A percentile compares a stretch with the other conserved stretches of the same genome.
These are phyloP conservation scores for Colinus virginianus DNA, from an alignment of 2,113 vertebrate genomes.

Conservation along the genomic window DNA sequence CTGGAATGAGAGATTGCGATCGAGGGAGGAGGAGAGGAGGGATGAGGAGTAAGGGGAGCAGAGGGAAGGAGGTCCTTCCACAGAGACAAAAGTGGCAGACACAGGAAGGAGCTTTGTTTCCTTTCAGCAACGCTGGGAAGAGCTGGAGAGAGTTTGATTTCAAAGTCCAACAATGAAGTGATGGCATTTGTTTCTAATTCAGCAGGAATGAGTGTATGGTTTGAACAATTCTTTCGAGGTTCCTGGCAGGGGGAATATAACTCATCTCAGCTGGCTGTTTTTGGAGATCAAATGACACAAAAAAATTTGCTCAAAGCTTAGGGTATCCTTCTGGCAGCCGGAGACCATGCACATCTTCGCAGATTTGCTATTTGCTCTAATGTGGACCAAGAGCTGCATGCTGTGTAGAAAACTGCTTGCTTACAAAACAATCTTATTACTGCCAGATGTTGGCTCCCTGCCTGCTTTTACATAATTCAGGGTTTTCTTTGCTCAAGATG, in stretches of 20 bases:
- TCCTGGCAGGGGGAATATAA: slow-evolving; percentile 64
- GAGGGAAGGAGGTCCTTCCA: slow-evolving; percentile 33
- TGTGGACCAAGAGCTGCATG: slow-evolving; percentile 45
- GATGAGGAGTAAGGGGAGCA: neutral
- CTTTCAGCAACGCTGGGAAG: slow-evolving; percentile 63
- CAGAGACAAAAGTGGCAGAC: slow-evolving; percentile 65
- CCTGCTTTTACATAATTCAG: slow-evolving; percentile 76
- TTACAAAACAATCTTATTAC: slow-evolving; percentile 80
- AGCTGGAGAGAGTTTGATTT: slow-evolving; percentile 69
- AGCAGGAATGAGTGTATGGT: slow-evolving; percentile 60
- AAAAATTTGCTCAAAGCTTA: slow-evolving; percentile 43
- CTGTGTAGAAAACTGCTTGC: slow-evolving; percentile 72
- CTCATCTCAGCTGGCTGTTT: slow-evolving; percentile 73
- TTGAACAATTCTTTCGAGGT: slow-evolving; percentile 70
- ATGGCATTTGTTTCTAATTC: slow-evolving; percentile 75
- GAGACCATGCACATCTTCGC: slow-evolving; percentile 65
- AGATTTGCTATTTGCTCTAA: slow-evolving; percentile 52
- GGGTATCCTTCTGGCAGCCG: slow-evolving; percentile 70
- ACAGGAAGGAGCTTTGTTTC: slow-evolving; percentile 72
- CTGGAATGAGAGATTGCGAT: slow-evolving; percentile 41
- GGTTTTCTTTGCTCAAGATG: slow-evolving; percentile 74
- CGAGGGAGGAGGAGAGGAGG: neutral
- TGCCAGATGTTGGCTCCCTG: slow-evolving; percentile 80
- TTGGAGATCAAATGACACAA: slow-evolving; percentile 72
- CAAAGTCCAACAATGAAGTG: slow-evolving; percentile 61